Evolutionary conservation across 2,113 vertebrate genomes (phyloP), one percentile per base, ranked within the genome.

Genomic region (Saccopteryx leptura): DNA sequence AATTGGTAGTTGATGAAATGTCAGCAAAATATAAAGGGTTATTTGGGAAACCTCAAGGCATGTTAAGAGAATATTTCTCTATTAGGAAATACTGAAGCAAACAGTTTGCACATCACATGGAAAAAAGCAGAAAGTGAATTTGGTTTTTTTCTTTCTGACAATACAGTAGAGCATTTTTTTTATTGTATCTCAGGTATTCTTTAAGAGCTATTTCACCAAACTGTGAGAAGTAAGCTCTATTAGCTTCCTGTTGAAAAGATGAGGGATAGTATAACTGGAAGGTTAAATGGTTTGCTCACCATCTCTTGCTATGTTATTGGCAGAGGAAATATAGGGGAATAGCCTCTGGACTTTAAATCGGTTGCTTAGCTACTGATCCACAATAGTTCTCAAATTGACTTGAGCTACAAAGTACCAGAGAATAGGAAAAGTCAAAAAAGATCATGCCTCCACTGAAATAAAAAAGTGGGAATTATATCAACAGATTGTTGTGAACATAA

Each of bases 351-450:
- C 76, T 95, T 96, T 75, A 95, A 95, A 95, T 95, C 95, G 92
- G 96, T 97, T 97, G 96, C 95, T 97, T 97, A 97, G 97, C 78
- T 96, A 97, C 97, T 96, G 82, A 97, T 92, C 93, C 95, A 75
- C 95, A 96, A 96, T 91, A 96, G 96, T 78, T 89, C 93, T 91
- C 96, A 91, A 91, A 93, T 17, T 94, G 94, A 92, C 69, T 82
- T 92, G 69, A 96, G 97, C 85, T 94, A 87, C 28, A 72, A 69
- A 96, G 26, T 85, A 54, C 56, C 39, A 75, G 68, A 94, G 65
- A 92, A 96, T 92, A 50, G 84, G 93, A 92, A 96, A 92, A 96
- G 54, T 94, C 90, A 69, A 26, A 94, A 97, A 94, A 93, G 87
- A 96, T 94, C 66, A 85, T 78, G 61, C 12, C 24, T 93, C 52